These are phyloP conservation scores for Thecocarcelia acutangulata DNA, from an alignment of 2,888 invertebrate genomes.

Conservation along the genomic window DNA sequence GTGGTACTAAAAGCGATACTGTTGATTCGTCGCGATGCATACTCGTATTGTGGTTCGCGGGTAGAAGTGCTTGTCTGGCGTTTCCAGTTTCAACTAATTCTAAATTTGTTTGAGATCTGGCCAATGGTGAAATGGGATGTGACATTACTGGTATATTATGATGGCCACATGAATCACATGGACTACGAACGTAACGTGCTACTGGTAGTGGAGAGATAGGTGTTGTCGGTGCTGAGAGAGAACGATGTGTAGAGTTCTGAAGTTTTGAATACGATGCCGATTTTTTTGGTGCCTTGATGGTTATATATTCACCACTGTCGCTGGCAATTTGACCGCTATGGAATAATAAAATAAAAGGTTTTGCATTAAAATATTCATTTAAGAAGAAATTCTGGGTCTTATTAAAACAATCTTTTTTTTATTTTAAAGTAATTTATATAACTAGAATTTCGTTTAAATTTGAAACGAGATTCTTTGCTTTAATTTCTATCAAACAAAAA, in stretches of 20 bases:
- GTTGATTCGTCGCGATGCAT: constrained; percentile 77
- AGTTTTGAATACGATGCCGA: constrained; percentile 75
- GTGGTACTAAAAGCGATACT: constrained; percentile 70
- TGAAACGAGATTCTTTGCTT: too few relatives aligned
- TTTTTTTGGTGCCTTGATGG: constrained; percentile 73
- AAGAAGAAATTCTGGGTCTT: too few relatives aligned
- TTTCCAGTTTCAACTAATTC: constrained; percentile 75
- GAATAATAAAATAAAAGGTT: not conserved
- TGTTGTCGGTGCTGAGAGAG: constrained; percentile 41
- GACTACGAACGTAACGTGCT: constrained; percentile 71
- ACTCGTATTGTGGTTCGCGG: constrained; percentile 56
- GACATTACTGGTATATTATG: constrained; percentile 79
- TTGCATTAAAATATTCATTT: not conserved
- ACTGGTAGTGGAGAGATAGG: constrained; percentile 34
- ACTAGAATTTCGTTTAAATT: too few relatives aligned
- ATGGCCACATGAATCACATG: constrained; percentile 78
- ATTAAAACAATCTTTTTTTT: too few relatives aligned
- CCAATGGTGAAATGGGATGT: constrained; percentile 78
- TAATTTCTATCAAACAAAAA: too few relatives aligned
- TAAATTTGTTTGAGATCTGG: constrained; percentile 79
- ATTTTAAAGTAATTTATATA: too few relatives aligned
- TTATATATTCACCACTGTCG: constrained; percentile 73
- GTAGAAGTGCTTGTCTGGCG: constrained; percentile 74
- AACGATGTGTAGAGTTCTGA: constrained; percentile 30
- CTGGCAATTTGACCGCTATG: constrained; percentile 71